These are phyloP conservation scores for Daphoenositta chrysoptera DNA, from an alignment of 2,113 vertebrate genomes.

Conservation along the genomic window DNA sequence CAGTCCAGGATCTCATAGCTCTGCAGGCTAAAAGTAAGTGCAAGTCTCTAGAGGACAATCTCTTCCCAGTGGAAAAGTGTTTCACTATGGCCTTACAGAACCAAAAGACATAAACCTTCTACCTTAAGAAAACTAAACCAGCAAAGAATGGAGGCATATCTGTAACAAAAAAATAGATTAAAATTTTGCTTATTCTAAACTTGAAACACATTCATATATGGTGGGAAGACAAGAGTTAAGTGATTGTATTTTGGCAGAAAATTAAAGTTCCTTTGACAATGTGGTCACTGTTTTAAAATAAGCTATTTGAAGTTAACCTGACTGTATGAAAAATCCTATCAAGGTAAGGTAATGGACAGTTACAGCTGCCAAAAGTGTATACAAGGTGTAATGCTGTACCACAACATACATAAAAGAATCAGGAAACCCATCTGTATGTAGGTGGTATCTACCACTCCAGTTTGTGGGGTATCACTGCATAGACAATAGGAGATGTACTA, in stretches of 20 bases:
- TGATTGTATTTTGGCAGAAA: background rate
- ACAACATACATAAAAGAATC: background rate
- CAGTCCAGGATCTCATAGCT: background rate
- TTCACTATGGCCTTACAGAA: background rate
- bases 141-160: background rate
- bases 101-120: background rate
- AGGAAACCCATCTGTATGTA: background rate
- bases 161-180: background rate
- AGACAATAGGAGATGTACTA: background rate
- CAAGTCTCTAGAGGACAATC: background rate
- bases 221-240: background rate
- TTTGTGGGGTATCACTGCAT: background rate
- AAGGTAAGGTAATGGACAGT: background rate
- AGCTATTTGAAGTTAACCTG: background rate
- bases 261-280: background rate
- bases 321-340: background rate
- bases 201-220: background rate
- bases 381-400: rapidly evolving
- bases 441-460: background rate
- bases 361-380: background rate
- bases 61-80: background rate
- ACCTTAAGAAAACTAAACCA: background rate
- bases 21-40: background rate
- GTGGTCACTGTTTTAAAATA: background rate
- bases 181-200: background rate